Evolutionary conservation across 2,113 vertebrate species (phyloP).

Genomic region (Cathartes aura): DNA sequence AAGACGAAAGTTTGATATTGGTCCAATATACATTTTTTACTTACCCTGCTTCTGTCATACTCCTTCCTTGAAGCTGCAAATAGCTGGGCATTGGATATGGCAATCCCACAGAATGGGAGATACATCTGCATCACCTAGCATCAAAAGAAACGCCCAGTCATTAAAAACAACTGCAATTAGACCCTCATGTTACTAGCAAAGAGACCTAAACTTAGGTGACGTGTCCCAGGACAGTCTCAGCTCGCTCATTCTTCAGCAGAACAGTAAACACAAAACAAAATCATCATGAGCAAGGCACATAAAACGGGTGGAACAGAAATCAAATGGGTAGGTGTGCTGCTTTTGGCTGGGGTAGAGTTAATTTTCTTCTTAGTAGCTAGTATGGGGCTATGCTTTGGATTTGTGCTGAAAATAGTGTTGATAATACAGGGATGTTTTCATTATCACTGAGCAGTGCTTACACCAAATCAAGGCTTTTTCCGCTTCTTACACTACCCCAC

Average conservation of each 20-base stretch:
- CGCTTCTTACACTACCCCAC: too few relatives aligned
- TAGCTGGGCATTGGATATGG: constrained; percentile 96
- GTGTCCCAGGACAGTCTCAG: not conserved
- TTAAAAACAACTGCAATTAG: not conserved
- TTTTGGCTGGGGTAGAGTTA: too few relatives aligned
- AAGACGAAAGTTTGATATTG: not conserved
- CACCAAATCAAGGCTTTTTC: too few relatives aligned
- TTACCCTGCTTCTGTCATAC: constrained; percentile 97
- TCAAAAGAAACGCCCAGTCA: constrained; percentile 19
- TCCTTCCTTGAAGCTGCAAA: constrained; percentile 98
- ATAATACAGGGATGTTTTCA: too few relatives aligned
- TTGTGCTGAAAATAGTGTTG: too few relatives aligned
- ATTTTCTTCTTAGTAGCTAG: too few relatives aligned
- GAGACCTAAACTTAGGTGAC: not conserved
- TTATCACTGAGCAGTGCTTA: too few relatives aligned
- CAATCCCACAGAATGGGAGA: constrained; percentile 97
- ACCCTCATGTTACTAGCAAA: not conserved
- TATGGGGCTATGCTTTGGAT: too few relatives aligned
- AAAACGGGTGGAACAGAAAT: not conserved
- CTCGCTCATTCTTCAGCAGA: not conserved
- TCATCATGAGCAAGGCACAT: not conserved
- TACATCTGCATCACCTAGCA: constrained; percentile 98
- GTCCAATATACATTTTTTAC: constrained; percentile 35
- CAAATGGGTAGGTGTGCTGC: not conserved
- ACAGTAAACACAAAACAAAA: not conserved